phyloP scores from a whole-genome alignment of 35 echinoderm and acorn worm species.

The Holothuria glaberrima region DNA sequence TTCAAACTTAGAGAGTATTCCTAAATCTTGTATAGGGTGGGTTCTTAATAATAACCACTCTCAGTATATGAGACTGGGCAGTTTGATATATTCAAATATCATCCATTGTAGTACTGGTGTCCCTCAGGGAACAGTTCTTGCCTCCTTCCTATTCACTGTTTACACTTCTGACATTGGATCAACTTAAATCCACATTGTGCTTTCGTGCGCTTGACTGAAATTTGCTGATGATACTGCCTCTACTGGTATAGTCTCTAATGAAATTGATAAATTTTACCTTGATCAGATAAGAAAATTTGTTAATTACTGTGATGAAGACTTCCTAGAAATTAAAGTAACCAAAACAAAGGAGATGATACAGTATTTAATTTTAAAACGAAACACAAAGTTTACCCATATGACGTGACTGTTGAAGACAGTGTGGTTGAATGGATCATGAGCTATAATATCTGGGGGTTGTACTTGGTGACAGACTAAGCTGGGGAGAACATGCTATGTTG shows the following conservation, averaged over 20 bases:
- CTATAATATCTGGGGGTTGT: background rate
- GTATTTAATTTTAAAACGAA: no score
- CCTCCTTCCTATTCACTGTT: conserved; percentile 2
- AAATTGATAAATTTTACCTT: no score
- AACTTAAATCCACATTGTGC: background rate
- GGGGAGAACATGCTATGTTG: no score
- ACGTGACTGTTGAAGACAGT: background rate
- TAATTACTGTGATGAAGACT: no score
- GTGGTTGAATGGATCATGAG: background rate
- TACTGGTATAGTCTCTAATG: background rate
- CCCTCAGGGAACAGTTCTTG: conserved; percentile 45
- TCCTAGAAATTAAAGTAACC: no score
- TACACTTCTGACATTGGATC: background rate
- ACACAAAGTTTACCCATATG: no score
- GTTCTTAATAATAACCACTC: background rate
- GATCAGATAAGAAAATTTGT: no score
- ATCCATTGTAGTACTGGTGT: conserved; percentile 11
- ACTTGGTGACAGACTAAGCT: background rate
- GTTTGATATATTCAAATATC: background rate
- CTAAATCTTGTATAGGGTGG: conserved; percentile 21
- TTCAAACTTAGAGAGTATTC: no score
- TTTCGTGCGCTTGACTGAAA: background rate
- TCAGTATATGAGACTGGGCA: background rate
- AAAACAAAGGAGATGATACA: no score
- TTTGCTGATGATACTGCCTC: background rate